phyloP scores from a whole-genome alignment of 2,888 invertebrate species.

The Andrena bicolor region DNA sequence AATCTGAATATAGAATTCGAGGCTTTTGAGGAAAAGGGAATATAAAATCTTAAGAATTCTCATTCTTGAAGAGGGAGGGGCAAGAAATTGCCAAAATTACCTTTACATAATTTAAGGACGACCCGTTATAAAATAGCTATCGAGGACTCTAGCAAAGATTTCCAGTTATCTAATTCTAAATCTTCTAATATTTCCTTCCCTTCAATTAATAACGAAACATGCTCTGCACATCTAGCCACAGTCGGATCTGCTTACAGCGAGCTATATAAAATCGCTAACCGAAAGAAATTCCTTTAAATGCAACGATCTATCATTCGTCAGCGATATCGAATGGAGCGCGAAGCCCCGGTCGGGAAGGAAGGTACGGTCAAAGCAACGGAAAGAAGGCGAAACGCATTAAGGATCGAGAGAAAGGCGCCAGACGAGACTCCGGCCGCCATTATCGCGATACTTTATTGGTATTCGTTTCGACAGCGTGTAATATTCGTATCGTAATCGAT shows the following conservation, averaged over 20 bases:
- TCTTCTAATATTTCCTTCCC: no score
- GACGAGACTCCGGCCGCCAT: constrained; percentile 47
- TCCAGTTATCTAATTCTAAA: no score
- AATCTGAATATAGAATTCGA: no score
- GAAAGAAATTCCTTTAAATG: constrained; percentile 20
- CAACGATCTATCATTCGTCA: constrained; percentile 12
- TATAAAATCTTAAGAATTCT: no score
- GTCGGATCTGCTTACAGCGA: neutral
- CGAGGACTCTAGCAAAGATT: no score
- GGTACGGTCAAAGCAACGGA: constrained; percentile 29
- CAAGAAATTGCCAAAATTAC: no score
- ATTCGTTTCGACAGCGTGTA: constrained; percentile 71
- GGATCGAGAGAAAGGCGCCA: constrained; percentile 52
- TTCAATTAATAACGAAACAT: no score
- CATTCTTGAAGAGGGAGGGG: no score
- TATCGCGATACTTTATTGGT: constrained; percentile 68
- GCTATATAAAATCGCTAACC: neutral
- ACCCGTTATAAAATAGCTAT: no score
- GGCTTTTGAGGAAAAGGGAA: no score
- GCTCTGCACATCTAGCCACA: no score
- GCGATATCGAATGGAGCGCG: constrained; percentile 16
- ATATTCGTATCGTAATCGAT: constrained; percentile 70
- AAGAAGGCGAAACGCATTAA: constrained; percentile 46
- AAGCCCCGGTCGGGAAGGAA: constrained; percentile 12
- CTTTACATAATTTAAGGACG: no score